phyloP scores from a whole-genome alignment of 2,888 invertebrate species.

The Torymus tubicola region DNA sequence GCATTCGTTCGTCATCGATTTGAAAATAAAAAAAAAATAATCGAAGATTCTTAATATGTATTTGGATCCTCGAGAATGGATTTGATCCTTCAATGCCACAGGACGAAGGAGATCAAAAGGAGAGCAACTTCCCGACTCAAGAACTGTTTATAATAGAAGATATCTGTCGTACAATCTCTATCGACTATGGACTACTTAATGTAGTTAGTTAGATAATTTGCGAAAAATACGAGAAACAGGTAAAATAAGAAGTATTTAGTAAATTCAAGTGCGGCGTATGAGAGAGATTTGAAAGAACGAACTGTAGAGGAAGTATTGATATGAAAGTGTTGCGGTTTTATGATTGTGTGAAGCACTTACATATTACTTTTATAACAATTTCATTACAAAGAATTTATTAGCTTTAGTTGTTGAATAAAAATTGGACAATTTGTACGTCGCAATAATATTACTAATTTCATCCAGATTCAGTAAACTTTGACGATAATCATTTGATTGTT shows the following conservation, averaged over 20 bases:
- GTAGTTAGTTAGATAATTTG: slow-evolving; percentile 62
- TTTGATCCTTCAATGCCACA: slow-evolving; percentile 55
- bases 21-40: slow-evolving; percentile 13
- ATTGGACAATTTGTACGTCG: slow-evolving; percentile 24
- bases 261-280: slow-evolving; percentile 53
- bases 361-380: slow-evolving; percentile 18
- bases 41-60: slow-evolving; percentile 40
- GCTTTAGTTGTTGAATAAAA: background rate
- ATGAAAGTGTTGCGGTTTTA: slow-evolving; percentile 24
- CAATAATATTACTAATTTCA: background rate
- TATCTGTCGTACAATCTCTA: slow-evolving; percentile 67
- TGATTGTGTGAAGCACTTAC: slow-evolving; percentile 32
- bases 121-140: slow-evolving; percentile 60
- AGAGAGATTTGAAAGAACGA: slow-evolving; percentile 30
- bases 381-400: slow-evolving; percentile 18
- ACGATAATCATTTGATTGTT: slow-evolving; percentile 10
- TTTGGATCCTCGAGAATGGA: slow-evolving; percentile 53
- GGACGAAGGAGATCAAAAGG: slow-evolving; percentile 57
- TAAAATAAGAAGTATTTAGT: slow-evolving; percentile 47
- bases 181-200: slow-evolving; percentile 62
- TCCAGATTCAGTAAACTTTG: slow-evolving; percentile 5
- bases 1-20: slow-evolving; percentile 36
- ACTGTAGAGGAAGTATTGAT: slow-evolving; percentile 38
- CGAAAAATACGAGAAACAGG: slow-evolving; percentile 53
- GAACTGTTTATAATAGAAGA: slow-evolving; percentile 60